These are phyloP conservation scores for Caprella mutica DNA, from an alignment of 2,888 invertebrate species.

Conservation along the genomic window DNA sequence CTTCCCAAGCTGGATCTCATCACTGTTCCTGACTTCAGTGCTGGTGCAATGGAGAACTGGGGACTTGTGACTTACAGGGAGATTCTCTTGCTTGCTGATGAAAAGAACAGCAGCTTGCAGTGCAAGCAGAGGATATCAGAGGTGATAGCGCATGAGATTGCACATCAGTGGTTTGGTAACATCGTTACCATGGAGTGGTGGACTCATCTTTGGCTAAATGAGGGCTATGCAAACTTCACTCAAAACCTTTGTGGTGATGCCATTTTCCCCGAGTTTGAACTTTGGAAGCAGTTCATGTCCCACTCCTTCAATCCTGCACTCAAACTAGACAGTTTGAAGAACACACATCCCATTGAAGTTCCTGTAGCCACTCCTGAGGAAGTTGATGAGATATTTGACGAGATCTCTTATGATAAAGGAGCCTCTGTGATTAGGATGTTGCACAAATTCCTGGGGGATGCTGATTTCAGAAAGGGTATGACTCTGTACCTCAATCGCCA, in stretches of 20 bases:
- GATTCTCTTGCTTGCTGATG: conserved; percentile 78
- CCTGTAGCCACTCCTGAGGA: conserved; percentile 88
- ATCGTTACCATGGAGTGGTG: conserved; percentile 98
- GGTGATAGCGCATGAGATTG: conserved; percentile 64
- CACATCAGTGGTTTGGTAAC: conserved; percentile 98
- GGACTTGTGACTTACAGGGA: conserved; percentile 59
- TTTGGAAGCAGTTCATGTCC: conserved; percentile 92
- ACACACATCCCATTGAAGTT: conserved; percentile 87
- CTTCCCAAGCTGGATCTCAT: conserved; percentile 92
- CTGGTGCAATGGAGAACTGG: conserved; percentile 98
- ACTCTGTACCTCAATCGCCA: conserved; percentile 73
- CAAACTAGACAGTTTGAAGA: conserved; percentile 75
- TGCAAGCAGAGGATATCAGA: conserved; percentile 70
- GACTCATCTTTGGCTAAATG: conserved; percentile 93
- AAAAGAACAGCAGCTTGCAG: conserved; percentile 72
- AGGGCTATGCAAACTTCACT: conserved; percentile 91
- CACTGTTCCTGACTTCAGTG: conserved; percentile 88
- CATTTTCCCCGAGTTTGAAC: conserved; percentile 87
- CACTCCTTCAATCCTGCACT: conserved; percentile 73
- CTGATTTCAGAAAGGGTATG: conserved; percentile 85
- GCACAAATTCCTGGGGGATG: conserved; percentile 83
- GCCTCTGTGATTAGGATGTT: conserved; percentile 87
- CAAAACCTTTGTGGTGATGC: conserved; percentile 87
- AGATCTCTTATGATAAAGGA: conserved; percentile 92
- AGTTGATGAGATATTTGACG: conserved; percentile 95